Evolutionary conservation across 2,797 vertebrate species (phyloP).

Genomic region (Chrysocyon brachyurus): DNA sequence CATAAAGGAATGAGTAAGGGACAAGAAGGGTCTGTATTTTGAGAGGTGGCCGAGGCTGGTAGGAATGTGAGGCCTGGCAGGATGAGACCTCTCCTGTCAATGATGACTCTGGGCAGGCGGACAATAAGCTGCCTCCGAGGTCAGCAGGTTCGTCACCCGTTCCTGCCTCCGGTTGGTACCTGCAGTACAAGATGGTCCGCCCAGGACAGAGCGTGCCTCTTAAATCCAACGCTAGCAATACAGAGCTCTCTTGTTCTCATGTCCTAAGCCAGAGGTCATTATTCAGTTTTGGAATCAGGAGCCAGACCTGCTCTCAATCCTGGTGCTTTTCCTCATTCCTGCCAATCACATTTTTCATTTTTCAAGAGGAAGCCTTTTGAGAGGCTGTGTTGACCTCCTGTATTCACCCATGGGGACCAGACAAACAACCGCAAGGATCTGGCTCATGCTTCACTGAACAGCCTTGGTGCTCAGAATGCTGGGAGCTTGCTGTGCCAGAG

Average conservation of each 20-base stretch:
- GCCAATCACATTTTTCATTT: slow-evolving; percentile 69
- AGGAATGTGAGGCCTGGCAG: neutral
- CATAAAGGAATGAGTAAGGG: neutral
- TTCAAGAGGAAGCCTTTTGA: slow-evolving; percentile 66
- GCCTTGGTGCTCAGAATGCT: slow-evolving; percentile 30
- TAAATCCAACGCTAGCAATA: neutral
- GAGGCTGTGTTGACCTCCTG: slow-evolving; percentile 55
- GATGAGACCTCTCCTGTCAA: neutral
- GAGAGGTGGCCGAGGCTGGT: neutral
- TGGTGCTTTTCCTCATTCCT: slow-evolving; percentile 40
- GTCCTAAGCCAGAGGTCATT: slow-evolving; percentile 66
- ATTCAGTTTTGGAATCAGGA: neutral
- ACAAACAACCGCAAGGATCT: slow-evolving; percentile 43
- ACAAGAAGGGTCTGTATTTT: neutral
- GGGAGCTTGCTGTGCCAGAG: neutral
- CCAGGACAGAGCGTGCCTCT: neutral
- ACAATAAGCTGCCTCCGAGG: neutral
- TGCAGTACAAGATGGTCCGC: slow-evolving; percentile 15
- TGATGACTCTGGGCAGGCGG: neutral
- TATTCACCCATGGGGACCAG: slow-evolving; percentile 56
- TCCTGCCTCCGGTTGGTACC: slow-evolving; percentile 66
- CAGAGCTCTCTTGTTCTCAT: slow-evolving; percentile 72
- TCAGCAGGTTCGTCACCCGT: neutral
- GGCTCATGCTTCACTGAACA: slow-evolving; percentile 36
- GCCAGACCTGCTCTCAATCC: neutral